A percentile compares a stretch with the other conserved stretches of the same genome.
phyloP scores from a whole-genome alignment of 2,888 invertebrate species.

The Lasius platythorax region DNA sequence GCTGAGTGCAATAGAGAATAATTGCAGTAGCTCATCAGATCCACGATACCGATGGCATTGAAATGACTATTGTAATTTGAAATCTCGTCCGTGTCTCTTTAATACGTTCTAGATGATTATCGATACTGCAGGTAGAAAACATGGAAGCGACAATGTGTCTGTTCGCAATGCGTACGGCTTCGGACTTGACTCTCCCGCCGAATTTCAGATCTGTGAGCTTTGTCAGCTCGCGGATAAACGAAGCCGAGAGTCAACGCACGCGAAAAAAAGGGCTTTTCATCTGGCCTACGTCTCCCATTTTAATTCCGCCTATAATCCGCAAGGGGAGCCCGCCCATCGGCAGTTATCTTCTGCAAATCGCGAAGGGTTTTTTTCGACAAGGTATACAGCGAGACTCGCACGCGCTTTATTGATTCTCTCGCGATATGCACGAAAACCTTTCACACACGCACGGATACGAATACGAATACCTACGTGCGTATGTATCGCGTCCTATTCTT shows the following conservation, averaged over 20 bases:
- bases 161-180: not conserved
- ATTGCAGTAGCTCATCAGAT: not conserved
- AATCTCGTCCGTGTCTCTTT: not conserved
- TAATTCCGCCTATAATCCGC: constrained; percentile 67
- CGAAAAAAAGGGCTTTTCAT: constrained; percentile 50
- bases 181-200: constrained; percentile 9
- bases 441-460: constrained; percentile 3
- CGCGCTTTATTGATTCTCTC: constrained; percentile 58
- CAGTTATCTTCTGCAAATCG: constrained; percentile 77
- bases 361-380: constrained; percentile 67
- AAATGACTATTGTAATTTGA: constrained; percentile 15
- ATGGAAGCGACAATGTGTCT: not conserved
- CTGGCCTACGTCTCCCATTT: constrained; percentile 49
- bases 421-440: constrained; percentile 57
- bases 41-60: not conserved
- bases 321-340: constrained; percentile 50
- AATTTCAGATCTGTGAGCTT: constrained; percentile 8
- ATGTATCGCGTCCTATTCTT: constrained; percentile 31
- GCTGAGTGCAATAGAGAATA: not conserved
- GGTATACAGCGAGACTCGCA: constrained; percentile 43
- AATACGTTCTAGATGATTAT: constrained; percentile 33
- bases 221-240: constrained; percentile 35
- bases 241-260: constrained; percentile 42
- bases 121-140: constrained; percentile 16
- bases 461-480: not conserved